A percentile compares a stretch with the other conserved stretches of the same genome.
phyloP scores from a whole-genome alignment of 2,888 invertebrate genomes.

The Brenthis daphne region DNA sequence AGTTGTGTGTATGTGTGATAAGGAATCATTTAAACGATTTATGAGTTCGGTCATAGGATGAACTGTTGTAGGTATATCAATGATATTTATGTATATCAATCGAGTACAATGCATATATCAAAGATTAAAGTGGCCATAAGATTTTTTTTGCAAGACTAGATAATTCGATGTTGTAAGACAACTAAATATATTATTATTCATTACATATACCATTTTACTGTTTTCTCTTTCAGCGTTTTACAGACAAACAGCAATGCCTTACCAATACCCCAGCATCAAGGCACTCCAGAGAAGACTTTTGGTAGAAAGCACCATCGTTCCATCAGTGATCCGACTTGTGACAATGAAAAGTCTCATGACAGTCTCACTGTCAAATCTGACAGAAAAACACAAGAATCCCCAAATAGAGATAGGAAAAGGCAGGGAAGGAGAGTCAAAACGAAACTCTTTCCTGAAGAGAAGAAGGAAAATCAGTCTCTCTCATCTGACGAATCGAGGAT shows the following conservation, averaged over 20 bases:
- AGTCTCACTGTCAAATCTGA: conserved; percentile 57
- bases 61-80: too few relatives aligned
- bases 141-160: too few relatives aligned
- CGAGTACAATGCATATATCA: too few relatives aligned
- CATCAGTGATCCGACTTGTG: conserved; percentile 68
- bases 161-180: too few relatives aligned
- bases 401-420: conserved; percentile 62
- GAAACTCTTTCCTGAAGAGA: conserved; percentile 68
- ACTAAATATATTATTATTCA: too few relatives aligned
- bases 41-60: too few relatives aligned
- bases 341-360: conserved; percentile 58
- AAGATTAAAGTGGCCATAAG: too few relatives aligned
- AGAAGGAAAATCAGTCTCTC: conserved; percentile 52
- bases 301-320: conserved; percentile 64
- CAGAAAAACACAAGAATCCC: conserved; percentile 63
- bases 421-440: conserved; percentile 67
- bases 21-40: too few relatives aligned
- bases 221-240: conserved; percentile 53
- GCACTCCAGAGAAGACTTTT: conserved; percentile 67
- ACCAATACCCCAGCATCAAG: conserved; percentile 61
- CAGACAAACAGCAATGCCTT: conserved; percentile 66
- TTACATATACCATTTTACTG: not conserved
- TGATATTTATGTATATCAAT: too few relatives aligned
- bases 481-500: conserved; percentile 69
- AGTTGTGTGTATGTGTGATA: too few relatives aligned